Evolutionary conservation across 1,140 invertebrate species (phyloP), one percentile per base, ranked within the genome.

Genomic region (Leptoteleia sp.): DNA sequence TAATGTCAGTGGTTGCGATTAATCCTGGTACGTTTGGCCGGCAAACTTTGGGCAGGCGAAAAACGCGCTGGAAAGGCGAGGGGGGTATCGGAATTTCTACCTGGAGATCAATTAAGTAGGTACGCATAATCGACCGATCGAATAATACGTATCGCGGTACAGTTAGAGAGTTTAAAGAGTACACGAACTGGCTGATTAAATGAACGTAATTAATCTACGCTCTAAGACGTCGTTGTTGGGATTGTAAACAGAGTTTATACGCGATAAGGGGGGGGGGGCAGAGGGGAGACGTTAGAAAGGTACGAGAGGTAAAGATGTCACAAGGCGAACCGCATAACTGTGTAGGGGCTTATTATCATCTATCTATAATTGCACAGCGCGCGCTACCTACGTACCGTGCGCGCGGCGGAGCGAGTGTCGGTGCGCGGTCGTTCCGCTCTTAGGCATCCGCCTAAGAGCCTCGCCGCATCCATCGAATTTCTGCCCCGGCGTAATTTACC

Each of bases 261-360:
- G 40, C 40, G 62, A 80, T 80, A 76, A 67, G 72, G n/a, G n/a
- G n/a, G n/a, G n/a, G n/a, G n/a, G n/a, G n/a, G n/a, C n/a, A n/a
- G n/a, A n/a, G n/a, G 48, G 72, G 71, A 71, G 76, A 80, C 73
- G 81, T 87, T 89, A 88, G 87, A 89, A 88, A 89, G 87, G 87
- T 78, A 31, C 57, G 35, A 67, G 52, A 65, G 65, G 64, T 45
- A 81, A 84, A 87, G 87, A 88, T 86, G 83, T 84, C 86, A 88
- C 87, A 88, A 89, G 87, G 86, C 68, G 84, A 89, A 88, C 87
- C 81, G 81, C 85, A 86, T 87, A 84, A 84, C 81, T 85, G 81
- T 76, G 81, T 62, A 72, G 78, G 81, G 81, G 84, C 83, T 85
- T 82, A 87, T 84, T 85, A 81, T 82, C 61, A 54, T 59, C 48